These are phyloP conservation scores for Paratrypauchen microcephalus DNA, from an alignment of 2,797 vertebrate genomes.

Conservation along the genomic window DNA sequence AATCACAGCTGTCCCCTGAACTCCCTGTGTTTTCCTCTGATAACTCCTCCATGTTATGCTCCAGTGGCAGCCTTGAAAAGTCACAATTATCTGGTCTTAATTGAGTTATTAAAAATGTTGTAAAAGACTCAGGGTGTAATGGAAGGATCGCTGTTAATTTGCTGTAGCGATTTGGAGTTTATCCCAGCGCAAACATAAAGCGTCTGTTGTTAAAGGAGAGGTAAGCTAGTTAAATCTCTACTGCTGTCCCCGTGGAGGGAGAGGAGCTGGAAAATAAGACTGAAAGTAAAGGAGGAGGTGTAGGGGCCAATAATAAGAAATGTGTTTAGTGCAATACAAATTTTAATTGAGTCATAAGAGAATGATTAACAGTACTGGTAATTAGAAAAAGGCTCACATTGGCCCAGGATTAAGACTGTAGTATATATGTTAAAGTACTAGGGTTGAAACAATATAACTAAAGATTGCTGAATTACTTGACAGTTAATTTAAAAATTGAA, in stretches of 20 bases:
- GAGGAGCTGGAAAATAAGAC: background rate
- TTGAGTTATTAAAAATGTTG: slow-evolving; percentile 53
- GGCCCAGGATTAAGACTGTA: background rate
- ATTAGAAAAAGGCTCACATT: background rate
- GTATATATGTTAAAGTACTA: background rate
- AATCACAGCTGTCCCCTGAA: background rate
- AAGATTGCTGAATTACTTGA: too few relatives aligned
- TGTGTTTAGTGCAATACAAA: background rate
- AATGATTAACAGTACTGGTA: background rate
- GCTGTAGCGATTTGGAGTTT: slow-evolving; percentile 4
- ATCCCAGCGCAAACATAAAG: slow-evolving; percentile 24
- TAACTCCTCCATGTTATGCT: slow-evolving; percentile 33
- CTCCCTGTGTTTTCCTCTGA: slow-evolving; percentile 22
- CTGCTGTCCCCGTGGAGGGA: background rate
- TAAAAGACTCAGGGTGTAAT: slow-evolving; percentile 50
- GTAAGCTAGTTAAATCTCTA: background rate
- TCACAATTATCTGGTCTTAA: slow-evolving; percentile 49
- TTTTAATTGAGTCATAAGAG: background rate
- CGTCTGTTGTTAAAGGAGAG: slow-evolving; percentile 10
- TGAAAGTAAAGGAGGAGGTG: background rate
- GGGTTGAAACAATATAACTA: too few relatives aligned
- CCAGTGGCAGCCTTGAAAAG: slow-evolving; percentile 30
- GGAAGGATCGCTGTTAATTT: slow-evolving; percentile 48
- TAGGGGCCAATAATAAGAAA: background rate
- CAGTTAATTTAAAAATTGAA: too few relatives aligned